phyloP scores from a whole-genome alignment of 2,888 invertebrate genomes.

The Mycogona germanica region DNA sequence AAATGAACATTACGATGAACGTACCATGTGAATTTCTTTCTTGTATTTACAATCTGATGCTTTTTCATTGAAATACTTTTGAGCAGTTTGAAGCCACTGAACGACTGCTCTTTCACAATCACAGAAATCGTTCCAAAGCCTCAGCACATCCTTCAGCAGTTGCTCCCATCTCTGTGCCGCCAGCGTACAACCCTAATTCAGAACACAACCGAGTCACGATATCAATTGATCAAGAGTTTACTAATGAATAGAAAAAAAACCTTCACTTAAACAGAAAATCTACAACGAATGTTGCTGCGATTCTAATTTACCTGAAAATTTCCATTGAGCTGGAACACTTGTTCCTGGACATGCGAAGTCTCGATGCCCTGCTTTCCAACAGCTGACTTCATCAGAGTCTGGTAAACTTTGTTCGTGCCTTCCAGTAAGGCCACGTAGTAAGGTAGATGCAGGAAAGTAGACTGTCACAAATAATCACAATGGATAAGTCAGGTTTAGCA shows the following conservation, averaged over 20 bases:
- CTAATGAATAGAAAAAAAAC: background rate
- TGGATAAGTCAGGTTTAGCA: too few relatives aligned
- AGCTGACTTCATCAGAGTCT: constrained; percentile 67
- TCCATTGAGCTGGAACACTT: constrained; percentile 4
- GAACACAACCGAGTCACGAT: background rate
- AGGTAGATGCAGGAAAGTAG: constrained; percentile 72
- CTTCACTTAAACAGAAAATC: background rate
- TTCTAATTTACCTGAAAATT: constrained; percentile 20
- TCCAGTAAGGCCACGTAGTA: constrained; percentile 91
- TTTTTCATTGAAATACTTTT: constrained; percentile 64
- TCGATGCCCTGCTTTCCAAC: constrained; percentile 61
- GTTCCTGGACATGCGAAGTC: constrained; percentile 46
- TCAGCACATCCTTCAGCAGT: constrained; percentile 60
- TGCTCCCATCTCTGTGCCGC: constrained; percentile 34
- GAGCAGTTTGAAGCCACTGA: constrained; percentile 77
- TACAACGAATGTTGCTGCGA: too few relatives aligned
- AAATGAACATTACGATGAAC: background rate
- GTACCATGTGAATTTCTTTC: constrained; percentile 62
- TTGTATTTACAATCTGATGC: constrained; percentile 65
- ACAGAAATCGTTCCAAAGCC: constrained; percentile 74
- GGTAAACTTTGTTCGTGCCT: constrained; percentile 86
- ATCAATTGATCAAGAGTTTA: too few relatives aligned
- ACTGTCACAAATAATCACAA: constrained; percentile 32
- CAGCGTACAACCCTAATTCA: constrained; percentile 26
- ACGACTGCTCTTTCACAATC: constrained; percentile 63